Evolutionary conservation across 1,140 invertebrate genomes (phyloP).

Genomic region (Drosophila truncata): DNA sequence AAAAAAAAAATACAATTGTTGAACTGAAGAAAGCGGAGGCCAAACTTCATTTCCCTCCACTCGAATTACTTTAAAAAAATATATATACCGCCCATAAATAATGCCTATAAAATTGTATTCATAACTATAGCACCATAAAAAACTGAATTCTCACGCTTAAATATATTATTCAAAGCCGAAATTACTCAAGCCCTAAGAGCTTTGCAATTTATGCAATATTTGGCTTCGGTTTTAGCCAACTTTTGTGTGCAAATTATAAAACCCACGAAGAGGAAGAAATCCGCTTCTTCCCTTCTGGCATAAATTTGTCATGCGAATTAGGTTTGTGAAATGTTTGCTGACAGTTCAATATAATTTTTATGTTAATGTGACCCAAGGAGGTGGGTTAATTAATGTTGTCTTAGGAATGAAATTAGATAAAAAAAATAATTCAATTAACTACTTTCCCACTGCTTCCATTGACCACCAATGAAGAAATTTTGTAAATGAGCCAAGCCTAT

Average conservation of each 20-base stretch:
- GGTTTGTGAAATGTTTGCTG: slow-evolving; percentile 63
- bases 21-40: slow-evolving; percentile 46
- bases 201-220: slow-evolving; percentile 40
- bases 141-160: slow-evolving; percentile 66
- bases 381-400: slow-evolving; percentile 8
- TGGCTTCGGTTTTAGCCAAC: slow-evolving; percentile 50
- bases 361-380: slow-evolving; percentile 2
- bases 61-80: slow-evolving; percentile 18
- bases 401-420: too few relatives aligned
- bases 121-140: slow-evolving; percentile 38
- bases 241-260: slow-evolving; percentile 59
- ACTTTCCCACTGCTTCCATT: background rate
- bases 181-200: slow-evolving; percentile 60
- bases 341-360: slow-evolving; percentile 51
- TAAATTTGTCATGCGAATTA: slow-evolving; percentile 72
- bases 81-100: slow-evolving; percentile 40
- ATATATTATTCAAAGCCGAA: slow-evolving; percentile 72
- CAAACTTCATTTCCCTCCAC: slow-evolving; percentile 14
- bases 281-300: slow-evolving; percentile 38
- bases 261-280: slow-evolving; percentile 25
- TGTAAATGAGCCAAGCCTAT: slow-evolving; percentile 21
- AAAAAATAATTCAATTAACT: slow-evolving; percentile 8
- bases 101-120: slow-evolving; percentile 24
- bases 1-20: slow-evolving; percentile 26
- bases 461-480: slow-evolving; percentile 29